These are phyloP conservation scores for Pegea sp. DNA, from an alignment of 23 tunicate species.

Conservation along the genomic window DNA sequence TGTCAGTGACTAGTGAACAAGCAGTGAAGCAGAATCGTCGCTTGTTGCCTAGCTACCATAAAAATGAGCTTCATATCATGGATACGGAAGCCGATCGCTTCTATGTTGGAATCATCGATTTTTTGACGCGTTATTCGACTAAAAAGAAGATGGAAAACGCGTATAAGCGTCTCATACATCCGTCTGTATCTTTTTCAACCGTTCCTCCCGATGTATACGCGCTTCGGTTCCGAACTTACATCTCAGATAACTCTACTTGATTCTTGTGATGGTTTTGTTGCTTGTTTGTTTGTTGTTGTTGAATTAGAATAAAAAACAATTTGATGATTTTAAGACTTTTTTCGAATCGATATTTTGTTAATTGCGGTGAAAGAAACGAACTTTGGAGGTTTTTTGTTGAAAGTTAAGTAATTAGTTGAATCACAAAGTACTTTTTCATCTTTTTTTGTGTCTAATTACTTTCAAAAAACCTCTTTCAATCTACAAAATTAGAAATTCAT, in stretches of 20 bases:
- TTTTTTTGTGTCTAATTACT: no score
- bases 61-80: slow-evolving; percentile 65
- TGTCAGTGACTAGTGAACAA: slow-evolving; percentile 17
- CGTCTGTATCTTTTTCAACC: slow-evolving; percentile 53
- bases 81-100: slow-evolving; percentile 49
- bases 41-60: slow-evolving; percentile 32
- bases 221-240: slow-evolving; percentile 17
- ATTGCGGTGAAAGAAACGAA: no score
- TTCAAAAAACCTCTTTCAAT: no score
- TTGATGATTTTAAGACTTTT: no score
- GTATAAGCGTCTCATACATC: slow-evolving; percentile 42
- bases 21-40: slow-evolving; percentile 34
- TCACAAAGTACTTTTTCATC: no score
- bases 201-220: slow-evolving; percentile 68
- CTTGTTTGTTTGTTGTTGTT: no score
- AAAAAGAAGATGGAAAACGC: slow-evolving; percentile 50
- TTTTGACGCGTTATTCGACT: slow-evolving; percentile 47
- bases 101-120: slow-evolving; percentile 69
- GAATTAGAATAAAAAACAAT: no score
- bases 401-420: no score
- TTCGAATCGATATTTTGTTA: no score
- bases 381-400: no score
- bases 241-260: slow-evolving; percentile 1
- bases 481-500: no score
- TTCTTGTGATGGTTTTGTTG: no score